Evolutionary conservation across 2,113 vertebrate genomes (phyloP), one percentile per base, ranked within the genome.

Genomic region (Aplodontia rufa): DNA sequence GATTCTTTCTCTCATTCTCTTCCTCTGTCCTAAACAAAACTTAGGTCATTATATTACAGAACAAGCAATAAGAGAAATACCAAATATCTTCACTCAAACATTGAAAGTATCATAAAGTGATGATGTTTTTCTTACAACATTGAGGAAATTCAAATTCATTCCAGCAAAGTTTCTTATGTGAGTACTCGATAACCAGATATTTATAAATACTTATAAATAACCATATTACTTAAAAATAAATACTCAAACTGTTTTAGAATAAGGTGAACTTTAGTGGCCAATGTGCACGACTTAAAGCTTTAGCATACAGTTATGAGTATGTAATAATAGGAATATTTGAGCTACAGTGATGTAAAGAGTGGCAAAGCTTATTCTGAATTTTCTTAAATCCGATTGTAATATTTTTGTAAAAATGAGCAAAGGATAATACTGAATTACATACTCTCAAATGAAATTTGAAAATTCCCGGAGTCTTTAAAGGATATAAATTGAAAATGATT

Each of bases 281-380:
- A 78, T 60, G 19, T 37, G 14, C 6, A 19, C 64, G 64, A 47
- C n/a, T 87, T 90, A 87, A 86, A 94, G 45, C 76, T 83, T 51
- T 2, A 45, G 12, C n/a, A n/a, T 76, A 76, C 8, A 42, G 8
- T 37, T 95, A 76, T 30, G 75, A 66, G 17, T 86, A 86, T 66
- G 51, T 94, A 95, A 87, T 87, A 69, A 82, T 69, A 88, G 80
- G 89, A 91, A 53, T 51, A 55, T 64, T 40, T 78, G 72, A 89
- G 37, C 28, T 53, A 60, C 58, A 95, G 84, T 84, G 55, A 64
- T 74, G 14, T 76, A 87, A 86, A 32, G 37, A 87, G 47, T 80
- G 35, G 55, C 58, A 91, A 84, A 68, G 1, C 8, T 51, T 51
- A 78, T 69, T 3, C 5, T 35, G 17, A 92, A 78, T 76, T 89